phyloP scores from a whole-genome alignment of 2,797 vertebrate genomes.

The Sternarchorhynchus goeldii region DNA sequence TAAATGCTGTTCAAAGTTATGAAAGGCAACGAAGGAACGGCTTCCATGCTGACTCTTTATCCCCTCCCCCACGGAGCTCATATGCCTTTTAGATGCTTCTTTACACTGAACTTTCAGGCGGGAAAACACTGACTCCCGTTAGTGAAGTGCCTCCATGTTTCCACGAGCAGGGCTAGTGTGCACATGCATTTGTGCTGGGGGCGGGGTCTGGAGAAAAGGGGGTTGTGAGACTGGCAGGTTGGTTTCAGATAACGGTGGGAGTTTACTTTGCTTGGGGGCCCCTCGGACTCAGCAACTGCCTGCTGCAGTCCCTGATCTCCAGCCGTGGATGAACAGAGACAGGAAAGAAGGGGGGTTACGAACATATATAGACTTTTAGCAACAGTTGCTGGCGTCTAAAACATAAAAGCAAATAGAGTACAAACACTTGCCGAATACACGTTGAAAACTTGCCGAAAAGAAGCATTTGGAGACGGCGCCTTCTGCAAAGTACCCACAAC shows the following conservation, averaged over 20 bases:
- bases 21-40: constrained; percentile 9
- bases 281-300: constrained; percentile 49
- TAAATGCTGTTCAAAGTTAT: not conserved
- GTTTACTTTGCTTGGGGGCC: constrained; percentile 17
- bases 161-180: not conserved
- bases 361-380: not conserved
- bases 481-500: not conserved
- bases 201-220: constrained; percentile 9
- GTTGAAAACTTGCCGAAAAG: constrained; percentile 15
- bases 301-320: constrained; percentile 31
- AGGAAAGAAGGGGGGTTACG: constrained; percentile 28
- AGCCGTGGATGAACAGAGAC: constrained; percentile 18
- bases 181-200: not conserved
- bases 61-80: constrained; percentile 43
- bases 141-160: constrained; percentile 8
- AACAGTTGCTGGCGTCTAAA: too few species aligned
- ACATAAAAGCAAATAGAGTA: too few species aligned
- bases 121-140: constrained; percentile 42
- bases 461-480: not conserved
- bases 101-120: constrained; percentile 42
- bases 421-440: not conserved
- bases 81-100: constrained; percentile 27
- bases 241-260: constrained; percentile 53
- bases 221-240: constrained; percentile 44
- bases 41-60: not conserved